Base-by-base conservation (phyloP, 2,113 vertebrate species). In the Sciurus niger region DNA sequence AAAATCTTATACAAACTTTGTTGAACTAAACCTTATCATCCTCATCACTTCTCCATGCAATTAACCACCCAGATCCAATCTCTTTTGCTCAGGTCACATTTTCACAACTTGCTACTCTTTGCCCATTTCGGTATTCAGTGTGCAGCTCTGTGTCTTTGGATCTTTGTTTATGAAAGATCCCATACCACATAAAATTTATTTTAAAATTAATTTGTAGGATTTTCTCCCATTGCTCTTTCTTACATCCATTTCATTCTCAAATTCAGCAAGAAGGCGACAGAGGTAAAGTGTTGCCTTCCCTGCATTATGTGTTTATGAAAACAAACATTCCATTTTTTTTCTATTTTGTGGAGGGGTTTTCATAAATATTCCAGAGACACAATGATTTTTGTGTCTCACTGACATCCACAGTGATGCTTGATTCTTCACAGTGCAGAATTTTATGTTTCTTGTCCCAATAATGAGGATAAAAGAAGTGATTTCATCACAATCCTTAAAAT, bases 401-500 rank as follows among this genome's bases (percentile, higher is more conserved):
- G 46, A 77, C 22, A 84, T 53, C 67, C 40, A 28, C 24, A n/a
- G 12, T 20, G 60, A 55, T 53, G 30, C 82, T 46, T 32, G 24
- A 9, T 87, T 24, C 32, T 83, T 34, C 34, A 32, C 79, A 16
- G 18, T 48, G n/a, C 4, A 93, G 40, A 93, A 84, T 30, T 88
- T 16, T 84, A 43, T 97, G 89, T 95, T 91, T 18, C 18, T 92
- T 89, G 34, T 43, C 6, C 48, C 24, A 73, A 65, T 43, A 84
- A 88, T 13, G 67, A 83, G 63, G 16, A 43, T 51, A 94, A 73
- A 72, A 51, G 8, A 46, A 67, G 2, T 34, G 89, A 65, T 34
- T 63, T 83, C 51, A 79, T 11, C 55, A 2, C 5, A 76, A 48
- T 60, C 9, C 9, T n/a, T 65, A 17, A 92, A 58, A 53, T 79